phyloP scores from a whole-genome alignment of 2,888 invertebrate genomes.

The Xestia sexstrigata region DNA sequence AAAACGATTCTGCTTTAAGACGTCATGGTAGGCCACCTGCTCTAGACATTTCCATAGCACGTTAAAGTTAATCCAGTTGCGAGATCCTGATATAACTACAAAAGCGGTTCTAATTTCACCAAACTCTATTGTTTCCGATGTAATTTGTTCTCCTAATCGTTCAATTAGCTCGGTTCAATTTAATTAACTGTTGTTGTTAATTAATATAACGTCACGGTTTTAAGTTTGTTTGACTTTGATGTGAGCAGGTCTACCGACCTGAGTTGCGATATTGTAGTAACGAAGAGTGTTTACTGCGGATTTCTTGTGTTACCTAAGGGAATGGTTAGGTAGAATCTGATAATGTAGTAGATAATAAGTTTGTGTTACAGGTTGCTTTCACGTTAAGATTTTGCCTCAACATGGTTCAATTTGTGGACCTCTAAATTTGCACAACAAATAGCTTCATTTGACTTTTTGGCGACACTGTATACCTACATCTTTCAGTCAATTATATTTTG shows the following conservation, averaged over 20 bases:
- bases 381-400: neutral
- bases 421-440: neutral
- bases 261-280: neutral
- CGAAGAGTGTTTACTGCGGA: conserved; percentile 2
- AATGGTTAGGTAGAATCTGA: neutral
- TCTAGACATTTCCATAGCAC: neutral
- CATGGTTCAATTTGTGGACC: neutral
- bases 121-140: conserved; percentile 14
- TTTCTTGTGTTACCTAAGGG: neutral
- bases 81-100: neutral
- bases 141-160: conserved; percentile 29
- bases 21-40: no score
- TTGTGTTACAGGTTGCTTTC: neutral
- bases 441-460: neutral
- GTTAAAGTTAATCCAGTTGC: neutral
- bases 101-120: conserved; percentile 10
- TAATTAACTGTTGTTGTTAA: conserved; percentile 23
- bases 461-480: no score
- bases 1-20: no score
- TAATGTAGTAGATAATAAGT: neutral
- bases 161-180: conserved; percentile 28
- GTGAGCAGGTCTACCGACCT: neutral
- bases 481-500: no score
- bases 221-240: neutral
- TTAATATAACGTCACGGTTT: conserved; percentile 14